Conservation (phyloP, 1,140 invertebrate species). For the Rhopalosiphum maidis region DNA sequence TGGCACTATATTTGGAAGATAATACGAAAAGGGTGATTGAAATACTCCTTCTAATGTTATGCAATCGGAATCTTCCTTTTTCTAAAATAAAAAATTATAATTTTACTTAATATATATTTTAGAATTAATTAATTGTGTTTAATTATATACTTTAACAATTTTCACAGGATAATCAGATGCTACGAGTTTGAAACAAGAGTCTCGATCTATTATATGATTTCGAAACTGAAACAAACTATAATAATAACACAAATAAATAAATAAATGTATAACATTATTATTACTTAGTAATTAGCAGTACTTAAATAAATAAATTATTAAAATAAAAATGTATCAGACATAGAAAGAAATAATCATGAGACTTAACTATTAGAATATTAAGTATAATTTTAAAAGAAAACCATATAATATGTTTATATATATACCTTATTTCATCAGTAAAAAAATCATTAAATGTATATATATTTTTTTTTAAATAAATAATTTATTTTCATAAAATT, state of each 20-base stretch:
- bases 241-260: slow-evolving; percentile 58
- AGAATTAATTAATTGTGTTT: background rate
- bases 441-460: background rate
- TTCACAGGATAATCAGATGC: slow-evolving; percentile 83
- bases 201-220: slow-evolving; percentile 83
- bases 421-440: background rate
- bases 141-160: slow-evolving; percentile 80
- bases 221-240: slow-evolving; percentile 88
- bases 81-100: slow-evolving; percentile 66
- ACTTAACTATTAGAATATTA: background rate
- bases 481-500: no score
- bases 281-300: background rate
- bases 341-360: no score
- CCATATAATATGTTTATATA: background rate
- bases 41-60: slow-evolving; percentile 88
- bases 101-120: background rate
- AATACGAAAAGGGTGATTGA: slow-evolving; percentile 80
- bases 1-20: slow-evolving; percentile 87
- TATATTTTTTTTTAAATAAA: no score
- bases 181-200: slow-evolving; percentile 83
- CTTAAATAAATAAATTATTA: background rate
- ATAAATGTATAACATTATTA: background rate
- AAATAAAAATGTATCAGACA: background rate
- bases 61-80: slow-evolving; percentile 78
- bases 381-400: background rate